Base-by-base conservation (phyloP, 2,113 vertebrate genomes). In the Oryzias woworae region DNA sequence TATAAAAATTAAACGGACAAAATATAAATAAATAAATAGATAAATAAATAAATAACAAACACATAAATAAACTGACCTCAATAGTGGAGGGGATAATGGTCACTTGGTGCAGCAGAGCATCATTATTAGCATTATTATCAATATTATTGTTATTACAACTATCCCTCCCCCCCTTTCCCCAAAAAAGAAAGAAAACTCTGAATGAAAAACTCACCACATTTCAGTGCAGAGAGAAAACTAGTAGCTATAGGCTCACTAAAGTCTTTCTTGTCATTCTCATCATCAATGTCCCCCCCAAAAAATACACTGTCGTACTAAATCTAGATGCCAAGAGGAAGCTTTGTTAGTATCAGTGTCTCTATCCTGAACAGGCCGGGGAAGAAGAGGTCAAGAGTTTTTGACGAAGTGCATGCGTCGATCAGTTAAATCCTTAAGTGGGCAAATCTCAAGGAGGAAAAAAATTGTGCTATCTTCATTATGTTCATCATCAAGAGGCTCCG, bases 391-490 rank as follows among this genome's bases (percentile, higher is more conserved):
- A 67, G 42, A 72, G 77, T 78, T 80, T 83, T 75, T 66, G 57
- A 82, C 85, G 88, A 91, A 87, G 87, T 90, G 90, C 92, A 91
- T 90, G 88, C 90, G 87, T 85, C 85, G 84, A 81, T 88, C 79
- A 78, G 80, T 85, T 91, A 86, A 85, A 91, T 91, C 91, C 89
- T 92, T 91, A 86, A 85, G 88, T 85, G 85, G 84, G 77, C 70
- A 87, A 89, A 85, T 87, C 84, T 88, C 83, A 88, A 88, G 83
- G 86, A 90, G 84, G 36, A 36, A 36, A 74, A 87, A 83, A 89
- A 87, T 90, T 91, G 92, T 91, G 92, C 90, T 91, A 92, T 92
- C 85, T 82, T 89, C 79, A 80, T 78, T 78, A 71, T 85, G 74
- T 71, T 82, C 69, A 71, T 78, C 73, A 55, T 86, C 85, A 72